Evolutionary conservation across 2,888 invertebrate genomes (phyloP), one percentile per base, ranked within the genome.

Genomic region (Torymus auratus): DNA sequence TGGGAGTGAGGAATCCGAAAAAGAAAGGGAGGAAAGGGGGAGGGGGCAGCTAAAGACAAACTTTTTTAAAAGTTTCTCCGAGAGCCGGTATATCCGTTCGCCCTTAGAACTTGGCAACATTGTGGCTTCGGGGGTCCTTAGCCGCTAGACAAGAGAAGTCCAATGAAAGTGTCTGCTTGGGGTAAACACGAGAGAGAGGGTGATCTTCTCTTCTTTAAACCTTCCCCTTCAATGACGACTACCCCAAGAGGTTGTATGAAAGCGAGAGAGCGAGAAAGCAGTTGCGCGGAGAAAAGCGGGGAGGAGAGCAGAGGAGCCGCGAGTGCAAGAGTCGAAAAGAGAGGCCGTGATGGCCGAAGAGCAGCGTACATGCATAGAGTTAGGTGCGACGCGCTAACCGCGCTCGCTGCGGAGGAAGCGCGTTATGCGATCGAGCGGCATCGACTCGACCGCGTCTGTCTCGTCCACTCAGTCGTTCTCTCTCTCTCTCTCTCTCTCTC

Each of bases 91-190:
- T 55, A 68, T 72, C 61, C 53, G 50, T 65, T 65, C 52, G 67
- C 78, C 58, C 70, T 70, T 77, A 65, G 74, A 79, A 62, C 58
- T 73, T 73, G 75, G 78, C 62, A 73, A 73, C 78, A 78, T 79
- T 69, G 74, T 74, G 74, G 74, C 62, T 64, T 55, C 64, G 28
- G 71, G 75, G 71, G 75, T 68, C 71, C 61, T 80, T 69, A 72
- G 50, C 61, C 80, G 67, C 68, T 71, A 73, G 78, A 81, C 81
- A 78, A 82, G 75, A 75, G 75, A 77, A 82, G 78, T 75, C 77
- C 81, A 75, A 75, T 81, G 81, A 78, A 68, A 78, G 75, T 79
- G 78, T 76, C 82, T 76, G 71, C 69, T 41, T 14, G 58, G 72
- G 72, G 82, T 76, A 82, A 82, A 82, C 72, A 82, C 41, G 78